phyloP scores from a whole-genome alignment of 2,888 invertebrate genomes.

The Mechanitis mazaeus region DNA sequence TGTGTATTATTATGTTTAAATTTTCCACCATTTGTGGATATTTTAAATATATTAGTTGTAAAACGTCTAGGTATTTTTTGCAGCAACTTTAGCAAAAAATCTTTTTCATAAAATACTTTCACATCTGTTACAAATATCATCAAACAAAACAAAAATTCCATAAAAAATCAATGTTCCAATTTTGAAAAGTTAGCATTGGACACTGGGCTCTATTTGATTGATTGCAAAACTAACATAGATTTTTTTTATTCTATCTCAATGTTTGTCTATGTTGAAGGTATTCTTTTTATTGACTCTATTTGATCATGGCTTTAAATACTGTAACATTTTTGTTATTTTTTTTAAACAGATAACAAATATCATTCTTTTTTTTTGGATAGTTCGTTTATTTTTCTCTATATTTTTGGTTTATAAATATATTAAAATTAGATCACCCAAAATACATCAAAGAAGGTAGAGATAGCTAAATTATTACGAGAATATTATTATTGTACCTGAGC shows the following conservation, averaged over 20 bases:
- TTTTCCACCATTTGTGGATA: no score
- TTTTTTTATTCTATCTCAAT: conserved; percentile 58
- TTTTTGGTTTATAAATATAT: background rate
- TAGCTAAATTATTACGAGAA: conserved; percentile 2
- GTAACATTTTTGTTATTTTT: no score
- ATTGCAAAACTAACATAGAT: conserved; percentile 67
- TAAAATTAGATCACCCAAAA: background rate
- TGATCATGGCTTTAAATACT: no score
- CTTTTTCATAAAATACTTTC: conserved; percentile 30
- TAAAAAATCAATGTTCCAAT: conserved; percentile 58
- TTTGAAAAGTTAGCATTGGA: conserved; percentile 63
- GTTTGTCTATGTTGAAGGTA: conserved; percentile 41
- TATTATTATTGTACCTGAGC: conserved; percentile 9
- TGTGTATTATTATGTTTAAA: no score
- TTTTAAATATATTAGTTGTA: no score
- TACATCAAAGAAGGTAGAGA: background rate
- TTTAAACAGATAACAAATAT: no score
- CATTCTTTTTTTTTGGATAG: conserved; percentile 7
- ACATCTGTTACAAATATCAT: conserved; percentile 53
- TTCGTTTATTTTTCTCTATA: conserved; percentile 12
- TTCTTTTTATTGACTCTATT: conserved; percentile 22
- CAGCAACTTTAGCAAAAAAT: no score
- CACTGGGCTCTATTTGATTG: conserved; percentile 68
- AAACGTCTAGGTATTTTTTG: no score
- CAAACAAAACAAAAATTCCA: conserved; percentile 54